A percentile compares a stretch with the other conserved stretches of the same genome.
These are phyloP conservation scores for Pararge aegeria DNA, from an alignment of 1,140 invertebrate genomes.

Conservation along the genomic window DNA sequence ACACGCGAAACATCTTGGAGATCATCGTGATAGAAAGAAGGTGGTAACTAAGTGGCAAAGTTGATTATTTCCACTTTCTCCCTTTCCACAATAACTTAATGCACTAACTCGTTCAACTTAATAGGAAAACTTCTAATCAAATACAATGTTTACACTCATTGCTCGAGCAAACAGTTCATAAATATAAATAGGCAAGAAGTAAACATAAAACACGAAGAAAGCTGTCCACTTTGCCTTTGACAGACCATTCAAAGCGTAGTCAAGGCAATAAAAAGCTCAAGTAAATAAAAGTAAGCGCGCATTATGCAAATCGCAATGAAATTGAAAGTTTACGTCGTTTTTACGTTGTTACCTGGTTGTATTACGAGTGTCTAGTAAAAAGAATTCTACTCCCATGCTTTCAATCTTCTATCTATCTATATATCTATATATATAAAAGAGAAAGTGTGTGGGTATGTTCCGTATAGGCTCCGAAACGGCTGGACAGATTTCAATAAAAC, in stretches of 20 bases:
- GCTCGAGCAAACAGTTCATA: background rate
- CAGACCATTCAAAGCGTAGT: constrained; percentile 18
- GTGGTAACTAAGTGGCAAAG: too few relatives aligned
- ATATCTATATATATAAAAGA: too few relatives aligned
- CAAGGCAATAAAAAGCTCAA: constrained; percentile 20
- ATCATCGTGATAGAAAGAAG: too few relatives aligned
- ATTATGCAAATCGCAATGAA: constrained; percentile 25
- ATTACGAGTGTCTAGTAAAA: background rate
- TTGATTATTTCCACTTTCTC: too few relatives aligned
- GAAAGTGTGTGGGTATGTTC: too few relatives aligned
- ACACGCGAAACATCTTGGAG: too few relatives aligned
- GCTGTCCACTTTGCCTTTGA: constrained; percentile 16
- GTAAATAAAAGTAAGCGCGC: constrained; percentile 22
- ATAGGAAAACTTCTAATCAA: background rate
- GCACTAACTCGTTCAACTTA: background rate
- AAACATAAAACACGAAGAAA: constrained; percentile 24
- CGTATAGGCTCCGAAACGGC: too few relatives aligned
- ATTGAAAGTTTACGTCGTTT: constrained; percentile 18
- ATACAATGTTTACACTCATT: constrained; percentile 12
- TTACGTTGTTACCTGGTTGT: background rate
- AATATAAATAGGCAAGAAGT: constrained; percentile 12
- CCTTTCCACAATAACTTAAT: background rate
- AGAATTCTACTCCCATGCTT: too few relatives aligned
- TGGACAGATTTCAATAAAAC: too few relatives aligned
- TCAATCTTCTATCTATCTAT: too few relatives aligned